Conservation (phyloP, 2,797 vertebrate genomes). For the Pseudochromis fuscus region DNA sequence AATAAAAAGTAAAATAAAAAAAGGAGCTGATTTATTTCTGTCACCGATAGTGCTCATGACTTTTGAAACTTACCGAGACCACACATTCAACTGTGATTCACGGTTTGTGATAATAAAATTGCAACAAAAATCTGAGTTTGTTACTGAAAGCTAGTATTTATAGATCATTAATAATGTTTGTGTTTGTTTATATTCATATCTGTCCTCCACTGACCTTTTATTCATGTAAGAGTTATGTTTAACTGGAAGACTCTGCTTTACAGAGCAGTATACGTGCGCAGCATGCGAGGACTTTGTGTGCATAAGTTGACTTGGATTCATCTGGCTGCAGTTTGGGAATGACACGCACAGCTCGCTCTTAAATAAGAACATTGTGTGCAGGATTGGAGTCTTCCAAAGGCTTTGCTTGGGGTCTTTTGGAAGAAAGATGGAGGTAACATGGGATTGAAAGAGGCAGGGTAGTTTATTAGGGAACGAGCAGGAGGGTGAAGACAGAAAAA, state of each 20-base stretch:
- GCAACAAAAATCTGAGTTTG: no score
- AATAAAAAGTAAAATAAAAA: no score
- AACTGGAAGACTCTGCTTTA: not conserved
- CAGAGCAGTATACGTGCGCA: not conserved
- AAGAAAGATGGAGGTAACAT: conserved; percentile 19
- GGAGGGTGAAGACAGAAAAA: conserved; percentile 30
- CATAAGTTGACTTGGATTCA: conserved; percentile 38
- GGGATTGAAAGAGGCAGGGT: conserved; percentile 22
- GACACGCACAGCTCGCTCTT: conserved; percentile 25
- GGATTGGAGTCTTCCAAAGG: conserved; percentile 45
- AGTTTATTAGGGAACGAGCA: conserved; percentile 48
- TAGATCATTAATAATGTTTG: no score
- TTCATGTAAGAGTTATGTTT: not conserved
- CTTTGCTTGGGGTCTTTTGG: conserved; percentile 76
- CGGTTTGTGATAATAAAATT: no score
- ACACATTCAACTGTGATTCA: no score
- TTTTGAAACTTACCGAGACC: no score
- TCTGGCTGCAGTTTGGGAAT: conserved; percentile 56
- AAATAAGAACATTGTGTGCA: conserved; percentile 72
- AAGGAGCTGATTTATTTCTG: no score
- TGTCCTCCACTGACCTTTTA: not conserved
- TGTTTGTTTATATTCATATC: not conserved
- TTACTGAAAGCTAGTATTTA: no score
- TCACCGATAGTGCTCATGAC: no score
- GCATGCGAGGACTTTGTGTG: conserved; percentile 21